phyloP scores from a whole-genome alignment of 1,140 invertebrate species.

The Sycophaga agraensis region DNA sequence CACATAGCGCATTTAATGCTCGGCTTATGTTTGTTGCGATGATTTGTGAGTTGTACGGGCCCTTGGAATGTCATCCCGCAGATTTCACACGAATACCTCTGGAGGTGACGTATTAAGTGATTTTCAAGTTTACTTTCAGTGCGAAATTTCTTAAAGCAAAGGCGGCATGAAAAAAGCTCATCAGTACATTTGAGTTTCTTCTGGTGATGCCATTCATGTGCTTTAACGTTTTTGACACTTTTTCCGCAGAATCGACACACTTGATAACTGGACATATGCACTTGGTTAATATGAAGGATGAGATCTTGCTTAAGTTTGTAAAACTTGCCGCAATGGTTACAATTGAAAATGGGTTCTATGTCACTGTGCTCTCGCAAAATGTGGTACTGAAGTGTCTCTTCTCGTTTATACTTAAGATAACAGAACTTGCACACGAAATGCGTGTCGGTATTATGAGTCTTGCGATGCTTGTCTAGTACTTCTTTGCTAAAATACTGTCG shows the following conservation, averaged over 20 bases:
- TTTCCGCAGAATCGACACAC: conserved; percentile 37
- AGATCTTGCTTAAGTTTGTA: conserved; percentile 42
- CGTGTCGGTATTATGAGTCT: conserved; percentile 29
- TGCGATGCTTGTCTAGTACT: conserved; percentile 29
- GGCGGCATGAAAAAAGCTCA: conserved; percentile 47
- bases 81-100: conserved; percentile 25
- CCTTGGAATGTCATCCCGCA: conserved; percentile 49
- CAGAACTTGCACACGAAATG: conserved; percentile 42
- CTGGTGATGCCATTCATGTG: conserved; percentile 39
- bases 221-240: conserved; percentile 34
- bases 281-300: conserved; percentile 31
- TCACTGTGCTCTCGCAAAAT: conserved; percentile 48
- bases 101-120: conserved; percentile 54
- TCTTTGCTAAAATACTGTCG: conserved; percentile 34
- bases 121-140: conserved; percentile 47
- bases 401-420: conserved; percentile 54
- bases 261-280: conserved; percentile 36
- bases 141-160: conserved; percentile 56
- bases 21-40: conserved; percentile 59
- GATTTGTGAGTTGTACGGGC: conserved; percentile 57
- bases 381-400: conserved; percentile 56
- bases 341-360: conserved; percentile 33
- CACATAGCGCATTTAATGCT: conserved; percentile 61
- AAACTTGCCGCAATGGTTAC: conserved; percentile 40
- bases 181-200: conserved; percentile 12